Evolutionary conservation across 2,113 vertebrate genomes (phyloP), one percentile per base, ranked within the genome.

Genomic region (Sapayoa aenigma): DNA sequence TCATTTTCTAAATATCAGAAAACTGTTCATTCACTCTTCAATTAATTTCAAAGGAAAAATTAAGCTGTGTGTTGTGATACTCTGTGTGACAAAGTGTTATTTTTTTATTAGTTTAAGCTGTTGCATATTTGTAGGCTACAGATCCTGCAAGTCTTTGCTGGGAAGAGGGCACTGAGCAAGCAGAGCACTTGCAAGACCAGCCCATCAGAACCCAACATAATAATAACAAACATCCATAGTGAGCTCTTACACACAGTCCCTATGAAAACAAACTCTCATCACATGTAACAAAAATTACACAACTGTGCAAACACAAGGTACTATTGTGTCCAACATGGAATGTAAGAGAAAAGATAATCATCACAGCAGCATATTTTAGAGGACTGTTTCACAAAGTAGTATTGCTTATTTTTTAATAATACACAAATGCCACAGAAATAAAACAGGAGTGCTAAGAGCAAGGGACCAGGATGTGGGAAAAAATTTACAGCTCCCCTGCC

Each of bases 301-400:
- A 87, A 96, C 84, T 73, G 74, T 62, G 66, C 58, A 91, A 95
- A 95, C 84, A 94, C 53, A 85, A 94, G 59, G 81, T 66, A 73
- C 49, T 53, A 62, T 24, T 94, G 66, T 84, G 37, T 87, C 56
- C 82, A 37, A 14, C 12, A 9, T 1, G 14, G 46, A 87, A 89
- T 5, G 33, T 3, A 82, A 82, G 56, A 67, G 69, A 59, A 73
- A 67, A 86, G 49, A 87, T n/a, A 84, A 84, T 39, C 77, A 87
- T 89, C 81, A 65, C 62, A 73, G 80, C 85, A 96, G 82, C 41
- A 28, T 30, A 27, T 23, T 79, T 87, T 2, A 50, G 72, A 86
- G 39, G 39, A 52, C 68, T 67, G 68, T 33, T 82, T 73, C 60
- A 49, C 81, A 71, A 2, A 80, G 28, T 8, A 69, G 82, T 82